Base-by-base conservation (phyloP, 2,888 invertebrate species). In the Drosophila paracracens region DNA sequence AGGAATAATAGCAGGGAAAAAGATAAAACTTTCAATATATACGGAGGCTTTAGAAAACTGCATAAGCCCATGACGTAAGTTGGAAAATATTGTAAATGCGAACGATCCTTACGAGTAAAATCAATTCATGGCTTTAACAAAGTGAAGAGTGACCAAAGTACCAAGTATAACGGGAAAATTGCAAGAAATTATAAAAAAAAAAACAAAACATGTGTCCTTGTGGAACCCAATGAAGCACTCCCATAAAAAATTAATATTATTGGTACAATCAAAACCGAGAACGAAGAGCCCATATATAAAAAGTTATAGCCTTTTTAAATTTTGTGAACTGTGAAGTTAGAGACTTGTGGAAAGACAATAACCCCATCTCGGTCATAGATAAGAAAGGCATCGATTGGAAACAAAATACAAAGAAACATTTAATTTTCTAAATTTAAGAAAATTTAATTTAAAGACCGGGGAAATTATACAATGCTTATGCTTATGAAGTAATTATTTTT, bases 51-150 rank as follows among this genome's bases (percentile, higher is more conserved):
- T 4, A 8, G 4, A n/a, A 40, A 40, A 40, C 40, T 40, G n/a
- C n/a, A n/a, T n/a, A 40, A n/a, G 4, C 4, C n/a, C 8, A 10
- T n/a, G n/a, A 40, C n/a, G 10, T n/a, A 10, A 40, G n/a, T n/a
- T n/a, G 40, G n/a, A 40, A 40, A n/a, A 40, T 40, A 40, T 40
- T 40, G n/a, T 40, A 40, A 40, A 40, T 40, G 38, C n/a, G 25
- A 25, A 25, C 25, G 25, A 25, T 25, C 25, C 25, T 25, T 25
- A 25, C 25, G 25, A 25, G 25, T 25, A 25, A 25, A 25, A 25
- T 25, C 25, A 25, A 25, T 25, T 25, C 25, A 25, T 25, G 25
- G 25, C 25, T 25, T 25, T 25, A 25, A 25, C 25, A 25, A 25
- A 25, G 25, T 25, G 25, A 25, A 25, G 25, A 25, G 25, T 25